These are phyloP conservation scores for Natrix natrix DNA, from an alignment of 2,797 vertebrate species.

Conservation along the genomic window DNA sequence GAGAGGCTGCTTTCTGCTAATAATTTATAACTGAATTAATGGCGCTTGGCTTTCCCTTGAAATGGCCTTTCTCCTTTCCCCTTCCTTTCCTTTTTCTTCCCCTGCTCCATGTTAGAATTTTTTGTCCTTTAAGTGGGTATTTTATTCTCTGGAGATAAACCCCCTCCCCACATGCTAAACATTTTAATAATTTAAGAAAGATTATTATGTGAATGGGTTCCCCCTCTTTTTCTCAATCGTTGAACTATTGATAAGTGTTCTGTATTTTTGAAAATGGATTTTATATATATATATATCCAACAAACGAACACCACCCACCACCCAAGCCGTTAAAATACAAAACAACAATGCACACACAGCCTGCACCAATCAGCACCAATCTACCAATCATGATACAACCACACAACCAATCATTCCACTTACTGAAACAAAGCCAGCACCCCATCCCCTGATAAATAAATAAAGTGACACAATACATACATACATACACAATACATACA, in stretches of 20 bases:
- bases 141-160: slow-evolving; percentile 64
- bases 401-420: too few species aligned
- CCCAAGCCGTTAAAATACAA: too few species aligned
- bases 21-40: slow-evolving; percentile 82
- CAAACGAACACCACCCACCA: too few species aligned
- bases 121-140: slow-evolving; percentile 71
- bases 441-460: too few species aligned
- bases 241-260: slow-evolving; percentile 44
- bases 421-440: too few species aligned
- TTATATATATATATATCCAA: background rate
- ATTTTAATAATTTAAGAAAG: slow-evolving; percentile 66
- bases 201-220: slow-evolving; percentile 55
- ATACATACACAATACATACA: too few species aligned
- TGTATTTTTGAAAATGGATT: slow-evolving; percentile 34
- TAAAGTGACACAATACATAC: too few species aligned
- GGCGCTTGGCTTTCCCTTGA: slow-evolving; percentile 72
- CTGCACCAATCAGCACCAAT: too few species aligned
- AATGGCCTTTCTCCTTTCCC: slow-evolving; percentile 60
- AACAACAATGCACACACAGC: too few species aligned
- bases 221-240: slow-evolving; percentile 43
- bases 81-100: slow-evolving; percentile 57
- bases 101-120: slow-evolving; percentile 63
- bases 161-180: slow-evolving; percentile 38
- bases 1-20: slow-evolving; percentile 77
- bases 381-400: too few species aligned